These are phyloP conservation scores for Cygnus atratus DNA, from an alignment of 2,113 vertebrate species.

Conservation along the genomic window DNA sequence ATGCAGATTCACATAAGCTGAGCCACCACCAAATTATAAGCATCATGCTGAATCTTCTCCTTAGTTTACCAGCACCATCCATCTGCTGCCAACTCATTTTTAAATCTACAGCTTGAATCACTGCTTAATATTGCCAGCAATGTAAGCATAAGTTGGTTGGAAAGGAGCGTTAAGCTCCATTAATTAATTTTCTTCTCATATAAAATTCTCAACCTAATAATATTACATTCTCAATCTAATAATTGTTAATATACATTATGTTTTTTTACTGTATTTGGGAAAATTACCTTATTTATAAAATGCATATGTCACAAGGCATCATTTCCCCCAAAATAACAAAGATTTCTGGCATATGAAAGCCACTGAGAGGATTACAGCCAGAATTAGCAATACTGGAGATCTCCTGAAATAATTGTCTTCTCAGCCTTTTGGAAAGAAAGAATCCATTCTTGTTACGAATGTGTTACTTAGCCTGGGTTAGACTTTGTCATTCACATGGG, in stretches of 20 bases:
- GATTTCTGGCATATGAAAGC: background rate
- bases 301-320: background rate
- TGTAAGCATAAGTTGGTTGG: background rate
- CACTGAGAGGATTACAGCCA: background rate
- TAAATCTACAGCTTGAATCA: background rate
- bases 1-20: background rate
- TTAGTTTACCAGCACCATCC: background rate
- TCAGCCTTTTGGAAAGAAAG: background rate
- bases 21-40: background rate
- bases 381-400: background rate
- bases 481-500: background rate
- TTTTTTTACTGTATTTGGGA: background rate
- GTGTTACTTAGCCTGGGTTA: background rate
- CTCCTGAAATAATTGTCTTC: background rate
- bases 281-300: background rate
- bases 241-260: background rate
- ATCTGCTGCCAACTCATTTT: background rate
- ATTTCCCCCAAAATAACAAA: background rate
- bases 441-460: background rate
- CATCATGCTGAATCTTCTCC: background rate
- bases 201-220: background rate
- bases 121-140: background rate
- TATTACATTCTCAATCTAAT: background rate
- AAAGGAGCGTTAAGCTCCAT: background rate
- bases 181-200: background rate